phyloP scores from a whole-genome alignment of 2,113 vertebrate species.

The Hystrix brachyura region DNA sequence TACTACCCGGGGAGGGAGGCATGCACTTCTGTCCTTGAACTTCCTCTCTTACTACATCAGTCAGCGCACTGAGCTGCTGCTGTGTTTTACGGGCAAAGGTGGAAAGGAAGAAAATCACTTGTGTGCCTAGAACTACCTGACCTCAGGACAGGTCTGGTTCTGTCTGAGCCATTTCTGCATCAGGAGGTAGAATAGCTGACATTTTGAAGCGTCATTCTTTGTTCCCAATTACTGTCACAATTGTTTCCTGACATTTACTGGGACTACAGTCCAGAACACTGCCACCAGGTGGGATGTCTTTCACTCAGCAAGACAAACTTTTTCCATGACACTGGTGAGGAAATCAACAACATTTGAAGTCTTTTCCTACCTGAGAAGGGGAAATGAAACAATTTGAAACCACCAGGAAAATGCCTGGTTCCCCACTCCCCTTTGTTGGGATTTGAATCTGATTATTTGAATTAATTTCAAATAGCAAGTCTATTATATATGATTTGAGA shows the following conservation, averaged over 20 bases:
- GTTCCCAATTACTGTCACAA: neutral
- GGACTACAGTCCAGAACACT: constrained; percentile 15
- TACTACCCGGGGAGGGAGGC: neutral
- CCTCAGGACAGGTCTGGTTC: neutral
- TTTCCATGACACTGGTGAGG: neutral
- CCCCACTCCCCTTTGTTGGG: neutral
- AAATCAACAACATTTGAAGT: neutral
- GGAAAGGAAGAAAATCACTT: neutral
- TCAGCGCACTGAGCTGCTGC: neutral
- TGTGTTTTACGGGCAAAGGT: neutral
- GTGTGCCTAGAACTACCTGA: neutral
- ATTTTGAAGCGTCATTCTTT: neutral
- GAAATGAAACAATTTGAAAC: neutral
- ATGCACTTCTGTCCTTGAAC: neutral
- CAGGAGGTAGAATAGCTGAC: neutral
- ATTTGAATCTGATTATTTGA: neutral
- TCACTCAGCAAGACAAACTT: neutral
- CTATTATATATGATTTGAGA: neutral
- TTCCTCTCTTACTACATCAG: neutral
- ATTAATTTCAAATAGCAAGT: constrained; percentile 11
- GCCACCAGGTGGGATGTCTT: constrained; percentile 43
- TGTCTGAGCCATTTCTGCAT: neutral
- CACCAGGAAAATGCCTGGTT: neutral
- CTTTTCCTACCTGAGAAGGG: neutral
- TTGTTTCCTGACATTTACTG: neutral